These are phyloP conservation scores for Onychorhynchus coronatus DNA, from an alignment of 2,113 vertebrate genomes.

Conservation along the genomic window DNA sequence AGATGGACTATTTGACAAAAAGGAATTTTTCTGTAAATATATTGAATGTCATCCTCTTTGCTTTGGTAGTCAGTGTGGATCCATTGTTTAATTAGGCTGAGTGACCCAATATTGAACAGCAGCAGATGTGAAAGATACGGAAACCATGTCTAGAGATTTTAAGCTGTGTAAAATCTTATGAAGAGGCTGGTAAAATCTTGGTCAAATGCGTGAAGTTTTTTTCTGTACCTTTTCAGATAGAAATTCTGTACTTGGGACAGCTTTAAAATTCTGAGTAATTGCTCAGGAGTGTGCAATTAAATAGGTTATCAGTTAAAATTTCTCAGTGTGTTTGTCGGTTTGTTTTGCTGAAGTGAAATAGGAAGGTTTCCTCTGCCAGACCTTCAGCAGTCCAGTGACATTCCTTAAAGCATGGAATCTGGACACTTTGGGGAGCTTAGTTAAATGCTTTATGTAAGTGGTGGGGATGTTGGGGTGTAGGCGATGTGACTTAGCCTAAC, in stretches of 20 bases:
- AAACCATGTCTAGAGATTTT: not conserved
- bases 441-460: not conserved
- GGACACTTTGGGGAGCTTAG: accelerated
- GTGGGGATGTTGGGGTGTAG: not conserved
- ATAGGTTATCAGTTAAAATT: not conserved
- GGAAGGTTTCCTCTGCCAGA: not conserved
- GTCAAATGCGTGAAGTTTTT: not conserved
- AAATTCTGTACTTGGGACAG: not conserved
- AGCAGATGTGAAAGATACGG: conserved; percentile 29
- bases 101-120: conserved; percentile 30
- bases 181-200: not conserved
- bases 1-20: conserved; percentile 50
- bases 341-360: not conserved
- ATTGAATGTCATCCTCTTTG: conserved; percentile 40
- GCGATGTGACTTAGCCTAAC: not conserved
- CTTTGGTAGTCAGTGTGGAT: conserved; percentile 35
- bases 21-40: conserved; percentile 69
- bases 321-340: not conserved
- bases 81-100: conserved; percentile 52
- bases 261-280: not conserved
- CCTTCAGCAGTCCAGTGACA: not conserved
- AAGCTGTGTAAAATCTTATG: not conserved
- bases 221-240: not conserved
- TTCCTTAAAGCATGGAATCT: not conserved
- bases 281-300: not conserved